Conservation (phyloP, 2,888 invertebrate genomes). For the Hydrotaea cyrtoneurina region DNA sequence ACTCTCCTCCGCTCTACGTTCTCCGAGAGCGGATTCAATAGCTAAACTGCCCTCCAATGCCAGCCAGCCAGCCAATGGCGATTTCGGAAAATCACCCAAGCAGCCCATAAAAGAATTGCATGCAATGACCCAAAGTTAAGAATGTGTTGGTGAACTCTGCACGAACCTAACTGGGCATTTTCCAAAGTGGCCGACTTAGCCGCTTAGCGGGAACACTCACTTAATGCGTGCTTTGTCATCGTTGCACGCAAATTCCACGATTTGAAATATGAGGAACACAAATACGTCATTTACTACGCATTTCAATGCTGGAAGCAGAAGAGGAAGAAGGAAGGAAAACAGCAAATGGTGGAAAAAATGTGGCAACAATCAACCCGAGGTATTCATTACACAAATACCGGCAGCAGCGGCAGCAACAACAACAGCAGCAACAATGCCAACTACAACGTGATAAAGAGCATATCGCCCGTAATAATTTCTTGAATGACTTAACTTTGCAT, state of each 20-base stretch:
- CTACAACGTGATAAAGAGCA: constrained; percentile 21
- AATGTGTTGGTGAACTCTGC: no score
- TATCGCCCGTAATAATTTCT: constrained; percentile 40
- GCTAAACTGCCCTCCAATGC: no score
- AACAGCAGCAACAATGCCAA: background rate
- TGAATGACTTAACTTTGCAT: constrained; percentile 50
- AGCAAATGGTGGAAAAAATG: background rate
- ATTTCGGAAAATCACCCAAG: no score
- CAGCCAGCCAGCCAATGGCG: no score
- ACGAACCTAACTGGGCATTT: background rate
- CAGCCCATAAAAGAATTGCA: no score
- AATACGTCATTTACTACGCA: constrained; percentile 13
- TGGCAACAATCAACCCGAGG: background rate
- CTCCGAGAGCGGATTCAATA: no score
- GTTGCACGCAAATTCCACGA: background rate
- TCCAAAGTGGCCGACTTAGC: background rate
- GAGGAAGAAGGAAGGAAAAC: no score
- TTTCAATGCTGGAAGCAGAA: background rate
- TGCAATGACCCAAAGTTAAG: no score
- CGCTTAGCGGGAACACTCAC: background rate
- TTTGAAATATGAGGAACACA: background rate
- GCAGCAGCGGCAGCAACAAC: background rate
- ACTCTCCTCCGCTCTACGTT: no score
- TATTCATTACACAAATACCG: constrained; percentile 11
- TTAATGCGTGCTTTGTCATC: background rate